phyloP scores from a whole-genome alignment of 2,888 invertebrate species.

The Napeogenes sylphis region DNA sequence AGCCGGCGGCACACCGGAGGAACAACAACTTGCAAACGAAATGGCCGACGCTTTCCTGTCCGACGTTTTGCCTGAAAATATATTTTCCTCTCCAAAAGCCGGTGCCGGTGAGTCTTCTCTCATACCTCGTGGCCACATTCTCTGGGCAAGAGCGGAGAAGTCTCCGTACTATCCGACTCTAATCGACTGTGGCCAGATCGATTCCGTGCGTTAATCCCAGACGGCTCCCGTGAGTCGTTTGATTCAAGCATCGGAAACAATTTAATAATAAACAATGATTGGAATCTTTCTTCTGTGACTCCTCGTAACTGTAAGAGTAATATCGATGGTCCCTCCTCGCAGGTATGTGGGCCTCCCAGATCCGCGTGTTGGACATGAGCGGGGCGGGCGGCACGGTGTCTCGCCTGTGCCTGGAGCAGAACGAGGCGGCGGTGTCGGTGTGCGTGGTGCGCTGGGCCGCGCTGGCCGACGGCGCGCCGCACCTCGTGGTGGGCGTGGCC shows the following conservation, averaged over 20 bases:
- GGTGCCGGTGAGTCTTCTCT: constrained; percentile 77
- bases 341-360: constrained; percentile 97
- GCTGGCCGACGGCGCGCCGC: constrained; percentile 65
- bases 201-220: constrained; percentile 74
- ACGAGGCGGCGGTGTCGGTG: constrained; percentile 95
- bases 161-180: constrained; percentile 60
- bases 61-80: constrained; percentile 94
- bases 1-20: constrained; percentile 87
- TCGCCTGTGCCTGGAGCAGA: constrained; percentile 91
- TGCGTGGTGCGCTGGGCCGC: constrained; percentile 88
- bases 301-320: no score
- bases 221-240: constrained; percentile 65
- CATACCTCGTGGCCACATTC: constrained; percentile 55
- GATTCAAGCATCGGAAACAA: constrained; percentile 72
- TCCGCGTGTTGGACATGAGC: constrained; percentile 92
- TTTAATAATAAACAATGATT: constrained; percentile 9
- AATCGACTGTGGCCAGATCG: constrained; percentile 72
- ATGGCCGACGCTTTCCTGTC: constrained; percentile 98
- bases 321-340: constrained; percentile 15
- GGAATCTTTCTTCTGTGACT: neutral
- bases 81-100: constrained; percentile 97
- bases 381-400: constrained; percentile 80
- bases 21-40: constrained; percentile 96
- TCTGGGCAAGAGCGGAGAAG: constrained; percentile 74
- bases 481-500: constrained; percentile 93